Base-by-base conservation (phyloP, 2,113 vertebrate genomes). In the Otocyon megalotis region DNA sequence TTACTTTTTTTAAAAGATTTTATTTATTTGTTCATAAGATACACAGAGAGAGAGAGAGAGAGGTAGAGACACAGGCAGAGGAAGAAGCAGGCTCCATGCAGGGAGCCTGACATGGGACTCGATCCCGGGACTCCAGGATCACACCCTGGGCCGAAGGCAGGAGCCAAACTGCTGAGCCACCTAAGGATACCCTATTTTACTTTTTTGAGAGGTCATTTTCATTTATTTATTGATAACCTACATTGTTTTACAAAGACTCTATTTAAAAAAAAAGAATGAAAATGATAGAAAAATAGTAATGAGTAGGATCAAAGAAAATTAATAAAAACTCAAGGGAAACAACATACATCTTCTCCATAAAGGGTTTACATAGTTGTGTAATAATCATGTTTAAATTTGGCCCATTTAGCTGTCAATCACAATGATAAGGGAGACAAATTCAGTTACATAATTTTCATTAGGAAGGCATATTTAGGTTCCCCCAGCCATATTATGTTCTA, bases 251-350 rank as follows among this genome's bases (percentile, higher is more conserved):
- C 54, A 84, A 93, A 82, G 26, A 30, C 26, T 77, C 50, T 8
- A 77, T 72, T n/a, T 22, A 76, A 72, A 72, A 82, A 11, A 24
- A 62, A 76, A 74, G 24, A 48, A 35, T 48, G 24, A 50, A 92
- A 94, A 76, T 30, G 83, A 90, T 10, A 80, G 15, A 50, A 79
- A 95, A 82, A 71, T 69, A 77, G 69, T 24, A 71, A 76, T 48
- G 12, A 85, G 2, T 83, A 83, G 63, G 14, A 82, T n/a, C 32
- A 91, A 60, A 85, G 50, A 48, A 76, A 28, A 63, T 14, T 71
- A 90, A 60, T 35, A 91, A 92, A 88, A 95, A 62, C n/a, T 90
- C 43, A 92, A 87, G 10, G 69, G 24, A 50, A 84, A 97, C 54
- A 82, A 48, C 26, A 76, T 28, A 77, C 8, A 32, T 86, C n/a